phyloP scores from a whole-genome alignment of 2,888 invertebrate genomes.

The Drosophila neotestacea region DNA sequence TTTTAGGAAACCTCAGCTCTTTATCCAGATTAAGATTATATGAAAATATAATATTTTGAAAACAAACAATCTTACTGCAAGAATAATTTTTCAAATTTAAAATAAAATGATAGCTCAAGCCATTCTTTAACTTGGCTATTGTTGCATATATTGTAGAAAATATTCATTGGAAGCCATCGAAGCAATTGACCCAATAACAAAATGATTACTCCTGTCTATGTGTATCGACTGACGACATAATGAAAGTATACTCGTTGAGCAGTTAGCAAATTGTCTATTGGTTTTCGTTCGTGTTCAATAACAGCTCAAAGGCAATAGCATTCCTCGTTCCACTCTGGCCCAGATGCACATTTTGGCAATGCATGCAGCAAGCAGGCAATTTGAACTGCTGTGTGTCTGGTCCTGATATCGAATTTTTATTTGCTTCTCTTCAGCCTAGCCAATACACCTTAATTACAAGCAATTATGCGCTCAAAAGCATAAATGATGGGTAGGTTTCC shows the following conservation, averaged over 20 bases:
- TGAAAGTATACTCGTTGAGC: constrained; percentile 31
- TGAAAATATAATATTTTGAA: no score
- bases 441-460: constrained; percentile 79
- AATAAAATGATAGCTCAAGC: neutral
- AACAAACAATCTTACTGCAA: no score
- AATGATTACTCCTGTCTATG: constrained; percentile 6
- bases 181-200: constrained; percentile 8
- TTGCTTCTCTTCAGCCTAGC: constrained; percentile 46
- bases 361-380: constrained; percentile 45
- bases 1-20: no score
- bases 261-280: constrained; percentile 64
- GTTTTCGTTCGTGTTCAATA: constrained; percentile 55
- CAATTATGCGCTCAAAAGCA: constrained; percentile 80
- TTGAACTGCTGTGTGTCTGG: constrained; percentile 36
- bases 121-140: neutral
- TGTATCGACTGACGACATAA: constrained; percentile 11
- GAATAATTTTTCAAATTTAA: no score
- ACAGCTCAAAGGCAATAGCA: constrained; percentile 68
- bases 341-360: constrained; percentile 50
- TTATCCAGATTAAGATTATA: no score
- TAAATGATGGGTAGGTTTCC: constrained; percentile 63
- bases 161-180: constrained; percentile 5
- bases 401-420: constrained; percentile 70
- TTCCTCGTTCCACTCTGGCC: constrained; percentile 14
- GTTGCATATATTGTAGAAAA: neutral